Conservation (phyloP, 2,113 vertebrate species). For the Suricata suricatta region DNA sequence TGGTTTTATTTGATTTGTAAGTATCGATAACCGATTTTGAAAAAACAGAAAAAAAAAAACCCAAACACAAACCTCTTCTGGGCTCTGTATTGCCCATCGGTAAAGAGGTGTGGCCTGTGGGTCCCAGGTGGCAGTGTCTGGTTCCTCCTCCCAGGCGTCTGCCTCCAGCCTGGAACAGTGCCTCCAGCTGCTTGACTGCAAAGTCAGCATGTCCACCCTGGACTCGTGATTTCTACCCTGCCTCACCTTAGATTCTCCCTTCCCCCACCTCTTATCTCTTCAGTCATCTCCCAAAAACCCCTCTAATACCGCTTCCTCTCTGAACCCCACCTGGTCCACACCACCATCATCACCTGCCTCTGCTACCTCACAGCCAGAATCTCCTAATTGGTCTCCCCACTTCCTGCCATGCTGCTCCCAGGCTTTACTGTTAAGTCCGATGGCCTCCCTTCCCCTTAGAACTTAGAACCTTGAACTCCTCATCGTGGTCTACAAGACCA, state of each 20-base stretch:
- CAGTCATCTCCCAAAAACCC: background rate
- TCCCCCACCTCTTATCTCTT: background rate
- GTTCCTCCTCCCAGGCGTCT: background rate
- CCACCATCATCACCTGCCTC: background rate
- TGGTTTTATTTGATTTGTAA: conserved; percentile 27
- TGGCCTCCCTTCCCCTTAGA: background rate
- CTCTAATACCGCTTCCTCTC: background rate
- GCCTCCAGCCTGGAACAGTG: background rate
- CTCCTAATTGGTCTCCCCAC: background rate
- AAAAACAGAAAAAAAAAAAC: background rate
- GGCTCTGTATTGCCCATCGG: background rate
- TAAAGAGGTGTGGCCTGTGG: background rate
- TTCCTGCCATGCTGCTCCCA: background rate
- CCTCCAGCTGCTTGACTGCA: background rate
- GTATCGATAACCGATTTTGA: background rate
- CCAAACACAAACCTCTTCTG: background rate
- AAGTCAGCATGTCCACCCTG: background rate
- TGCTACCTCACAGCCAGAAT: background rate
- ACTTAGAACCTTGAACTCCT: background rate
- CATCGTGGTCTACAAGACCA: background rate
- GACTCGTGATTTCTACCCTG: background rate
- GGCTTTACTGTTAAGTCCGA: background rate
- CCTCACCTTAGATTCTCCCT: background rate
- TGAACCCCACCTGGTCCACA: background rate
- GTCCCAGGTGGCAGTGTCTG: background rate